Evolutionary conservation across 2,888 invertebrate species (phyloP), one percentile per base, ranked within the genome.

Genomic region (Phaonia tiefii): DNA sequence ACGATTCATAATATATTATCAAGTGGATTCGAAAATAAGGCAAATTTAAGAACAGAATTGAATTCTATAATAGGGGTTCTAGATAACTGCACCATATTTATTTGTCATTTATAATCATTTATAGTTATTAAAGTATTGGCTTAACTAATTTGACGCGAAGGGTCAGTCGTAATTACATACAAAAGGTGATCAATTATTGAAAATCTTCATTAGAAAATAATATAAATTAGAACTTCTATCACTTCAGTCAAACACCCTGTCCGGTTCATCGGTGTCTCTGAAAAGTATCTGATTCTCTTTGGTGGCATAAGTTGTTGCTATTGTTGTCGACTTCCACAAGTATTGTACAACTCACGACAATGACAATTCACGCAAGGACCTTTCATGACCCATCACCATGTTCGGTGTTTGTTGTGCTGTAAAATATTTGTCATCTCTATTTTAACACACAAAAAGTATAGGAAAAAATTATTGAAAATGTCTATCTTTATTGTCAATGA

Each of bases 341-440:
- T 80, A 54, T 84, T 83, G 80, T 83, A 82, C 82, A 84, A 83
- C 84, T 85, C 84, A 84, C 84, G 85, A 84, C 83, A 83, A 84
- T 84, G 84, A 83, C 85, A 85, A 85, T 85, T 85, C 85, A 85
- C 84, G 85, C 82, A 78, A 85, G 85, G 85, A 85, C 85, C 85
- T 84, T 83, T 84, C 79, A 72, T 84, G 83, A 84, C 82, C 82
- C 80, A 80, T 75, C 77, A 73, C 67, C 82, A 80, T 82, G 82
- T 80, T 76, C 51, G 66, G 73, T 58, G 72, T 51, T 75, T 70
- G 75, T 72, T 60, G 58, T 67, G 56, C 69, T 54, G 44, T 44
- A 66, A 77, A 77, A 58, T 77, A 75, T 81, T 81, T 78, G 71
- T 81, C 71, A 71, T 81, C 71, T 78, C 67, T 78, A 63, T 78